Base-by-base conservation (phyloP, 2,888 invertebrate species). In the Hypomecis punctinalis region DNA sequence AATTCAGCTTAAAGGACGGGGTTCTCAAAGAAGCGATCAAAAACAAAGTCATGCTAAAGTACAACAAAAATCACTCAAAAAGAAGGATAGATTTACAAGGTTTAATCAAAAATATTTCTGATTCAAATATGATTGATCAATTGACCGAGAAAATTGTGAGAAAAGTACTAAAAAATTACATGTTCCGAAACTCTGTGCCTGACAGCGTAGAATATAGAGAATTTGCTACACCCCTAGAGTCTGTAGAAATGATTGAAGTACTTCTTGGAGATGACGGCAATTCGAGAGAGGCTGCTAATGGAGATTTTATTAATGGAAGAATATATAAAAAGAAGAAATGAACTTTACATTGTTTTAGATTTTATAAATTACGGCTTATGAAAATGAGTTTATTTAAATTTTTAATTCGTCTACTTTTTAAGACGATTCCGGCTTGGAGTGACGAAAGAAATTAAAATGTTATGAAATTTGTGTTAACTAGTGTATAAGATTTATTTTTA, bases 231-330 rank as follows among this genome's bases (percentile, higher is more conserved):
- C 47, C 47, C 8, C 23, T 9, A 13, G 53, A 42, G 0, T 53
- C 52, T 46, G 53, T 58, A 36, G 63, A 63, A 53, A 46, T 33
- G 33, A 63, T 63, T 13, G 63, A 63, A 43, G 53, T 63, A 63
- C 11, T 48, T 10, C 42, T 63, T 5, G 52, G 46, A 35, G 39
- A 36, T 4, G 2, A 23, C 40, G 43, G n/a, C 8, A 13, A n/a
- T 10, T 6, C 10, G 40, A 40, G 8, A 11, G 45, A 37, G 9
- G 6, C 9, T 39, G n/a, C 33, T 40, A 6, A 0, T 35, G 39
- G 47, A 33, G 5, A 33, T 39, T 52, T 46, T 6, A 63, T 57
- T 23, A 63, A 63, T 53, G 57, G 57, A 10, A 58, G 48, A 63
- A 33, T 52, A 52, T 62, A 56, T 36, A 51, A 36, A 51, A 33